These are phyloP conservation scores for Lindbergichthys nudifrons DNA, from an alignment of 2,797 vertebrate species.

Conservation along the genomic window DNA sequence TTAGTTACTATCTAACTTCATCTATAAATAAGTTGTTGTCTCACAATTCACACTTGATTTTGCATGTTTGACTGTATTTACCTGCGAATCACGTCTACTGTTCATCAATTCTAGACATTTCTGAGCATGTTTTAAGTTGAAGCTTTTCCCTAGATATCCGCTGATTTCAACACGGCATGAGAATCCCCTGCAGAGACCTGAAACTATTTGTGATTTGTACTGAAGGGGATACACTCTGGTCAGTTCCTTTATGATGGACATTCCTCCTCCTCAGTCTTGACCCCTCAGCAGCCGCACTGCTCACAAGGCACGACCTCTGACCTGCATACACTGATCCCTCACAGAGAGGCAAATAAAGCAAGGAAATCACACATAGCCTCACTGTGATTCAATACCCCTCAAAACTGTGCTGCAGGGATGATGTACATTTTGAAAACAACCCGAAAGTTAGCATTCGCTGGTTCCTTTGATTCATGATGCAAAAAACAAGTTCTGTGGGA, in stretches of 20 bases:
- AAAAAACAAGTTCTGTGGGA: too few species aligned
- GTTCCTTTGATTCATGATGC: too few species aligned
- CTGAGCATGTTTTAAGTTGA: background rate
- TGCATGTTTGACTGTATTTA: background rate
- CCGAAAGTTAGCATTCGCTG: too few species aligned
- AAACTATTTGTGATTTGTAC: background rate
- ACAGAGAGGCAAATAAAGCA: conserved; percentile 13
- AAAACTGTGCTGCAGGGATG: background rate
- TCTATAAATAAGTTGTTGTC: background rate
- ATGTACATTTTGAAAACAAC: too few species aligned
- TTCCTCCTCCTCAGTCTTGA: background rate
- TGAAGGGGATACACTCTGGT: background rate
- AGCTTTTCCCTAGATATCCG: background rate
- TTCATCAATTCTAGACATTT: background rate
- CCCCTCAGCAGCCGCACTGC: background rate
- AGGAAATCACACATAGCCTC: background rate
- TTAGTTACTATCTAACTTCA: too few species aligned
- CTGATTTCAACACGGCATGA: too few species aligned
- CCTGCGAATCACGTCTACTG: background rate
- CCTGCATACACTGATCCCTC: conserved; percentile 2
- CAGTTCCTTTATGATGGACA: background rate
- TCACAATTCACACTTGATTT: background rate
- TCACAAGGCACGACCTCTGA: conserved; percentile 42
- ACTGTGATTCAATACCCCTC: background rate
- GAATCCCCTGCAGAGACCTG: background rate